These are phyloP conservation scores for Entosphenus tridentatus DNA, from an alignment of 2,113 vertebrate genomes.

Conservation along the genomic window DNA sequence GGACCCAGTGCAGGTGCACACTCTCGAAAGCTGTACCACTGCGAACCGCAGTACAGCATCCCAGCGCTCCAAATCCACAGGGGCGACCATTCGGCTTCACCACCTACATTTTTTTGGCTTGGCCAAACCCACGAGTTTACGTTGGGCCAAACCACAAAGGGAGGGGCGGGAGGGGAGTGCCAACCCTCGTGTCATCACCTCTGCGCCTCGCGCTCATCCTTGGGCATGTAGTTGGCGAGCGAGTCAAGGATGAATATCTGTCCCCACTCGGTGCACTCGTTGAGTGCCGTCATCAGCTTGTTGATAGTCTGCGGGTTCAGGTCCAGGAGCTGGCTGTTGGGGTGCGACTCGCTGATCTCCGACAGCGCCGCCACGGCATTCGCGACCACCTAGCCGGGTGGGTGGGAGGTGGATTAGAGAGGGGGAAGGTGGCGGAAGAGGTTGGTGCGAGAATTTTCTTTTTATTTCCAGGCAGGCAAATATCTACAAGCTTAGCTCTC, in stretches of 20 bases:
- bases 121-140: too few species aligned
- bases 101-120: too few species aligned
- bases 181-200: slow-evolving; percentile 26
- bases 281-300: slow-evolving; percentile 80
- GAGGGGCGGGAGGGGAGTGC: too few species aligned
- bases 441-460: too few species aligned
- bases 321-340: slow-evolving; percentile 94
- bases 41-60: too few species aligned
- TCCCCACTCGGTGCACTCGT: slow-evolving; percentile 95
- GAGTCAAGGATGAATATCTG: slow-evolving; percentile 99
- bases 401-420: background rate
- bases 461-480: background rate
- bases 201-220: slow-evolving; percentile 87
- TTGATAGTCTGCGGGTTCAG: slow-evolving; percentile 98
- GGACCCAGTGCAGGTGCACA: too few species aligned
- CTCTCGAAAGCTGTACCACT: too few species aligned
- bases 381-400: slow-evolving; percentile 53
- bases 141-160: too few species aligned
- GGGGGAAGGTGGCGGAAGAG: background rate
- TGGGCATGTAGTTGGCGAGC: slow-evolving; percentile 92
- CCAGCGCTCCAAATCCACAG: too few species aligned
- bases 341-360: slow-evolving; percentile 93
- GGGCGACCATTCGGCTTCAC: too few species aligned
- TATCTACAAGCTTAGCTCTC: background rate
- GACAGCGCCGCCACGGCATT: slow-evolving; percentile 89